A percentile compares a stretch with the other conserved stretches of the same genome.
These are phyloP conservation scores for Thripadectes ignobilis DNA, from an alignment of 2,797 vertebrate genomes.

Conservation along the genomic window DNA sequence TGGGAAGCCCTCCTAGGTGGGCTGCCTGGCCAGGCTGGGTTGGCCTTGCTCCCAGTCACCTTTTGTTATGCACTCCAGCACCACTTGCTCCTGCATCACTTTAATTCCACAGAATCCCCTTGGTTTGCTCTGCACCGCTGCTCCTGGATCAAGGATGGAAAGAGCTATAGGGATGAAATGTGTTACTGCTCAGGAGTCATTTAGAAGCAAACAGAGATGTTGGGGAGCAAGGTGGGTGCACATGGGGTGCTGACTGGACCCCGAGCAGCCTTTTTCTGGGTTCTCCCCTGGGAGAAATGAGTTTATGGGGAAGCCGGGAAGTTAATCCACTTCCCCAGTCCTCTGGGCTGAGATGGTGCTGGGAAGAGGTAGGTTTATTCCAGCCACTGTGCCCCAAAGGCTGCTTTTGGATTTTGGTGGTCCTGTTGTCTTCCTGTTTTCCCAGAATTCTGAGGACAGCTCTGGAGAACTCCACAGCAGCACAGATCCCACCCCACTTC, in stretches of 20 bases:
- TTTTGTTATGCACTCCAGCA: not conserved
- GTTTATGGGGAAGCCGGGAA: not conserved
- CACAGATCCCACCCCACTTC: not conserved
- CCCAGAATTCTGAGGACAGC: not conserved
- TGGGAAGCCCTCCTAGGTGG: not conserved
- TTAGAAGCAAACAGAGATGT: accelerated
- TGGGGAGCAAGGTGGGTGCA: too few species aligned
- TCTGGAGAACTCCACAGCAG: not conserved
- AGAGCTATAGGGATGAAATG: not conserved
- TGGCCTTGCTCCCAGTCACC: not conserved
- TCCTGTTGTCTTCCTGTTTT: not conserved
- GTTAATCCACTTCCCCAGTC: not conserved
- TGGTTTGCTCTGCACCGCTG: accelerated
- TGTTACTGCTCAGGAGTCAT: too few species aligned
- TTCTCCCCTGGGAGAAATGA: not conserved
- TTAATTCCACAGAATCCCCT: not conserved
- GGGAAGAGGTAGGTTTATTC: not conserved
- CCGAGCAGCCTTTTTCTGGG: not conserved
- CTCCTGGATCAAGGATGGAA: accelerated
- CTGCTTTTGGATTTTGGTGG: not conserved
- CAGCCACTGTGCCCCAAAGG: not conserved
- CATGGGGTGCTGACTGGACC: accelerated
- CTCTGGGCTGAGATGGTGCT: not conserved
- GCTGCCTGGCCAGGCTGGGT: not conserved
- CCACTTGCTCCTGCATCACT: not conserved